Conservation (phyloP, 2,888 invertebrate species). For the Leptinotarsa juncta region DNA sequence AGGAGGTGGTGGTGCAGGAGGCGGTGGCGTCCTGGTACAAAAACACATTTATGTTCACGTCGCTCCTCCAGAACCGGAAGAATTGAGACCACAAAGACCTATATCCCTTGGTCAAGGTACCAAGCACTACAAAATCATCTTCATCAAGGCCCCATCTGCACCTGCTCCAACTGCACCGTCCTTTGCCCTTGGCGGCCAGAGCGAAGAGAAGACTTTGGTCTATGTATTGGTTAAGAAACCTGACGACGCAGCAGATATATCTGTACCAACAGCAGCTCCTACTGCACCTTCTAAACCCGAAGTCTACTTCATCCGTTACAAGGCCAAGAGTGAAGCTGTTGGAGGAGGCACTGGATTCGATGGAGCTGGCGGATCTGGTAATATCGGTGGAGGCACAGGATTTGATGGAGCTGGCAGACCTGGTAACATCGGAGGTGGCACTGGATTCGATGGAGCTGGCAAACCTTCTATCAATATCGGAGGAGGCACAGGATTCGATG, state of each 20-base stretch:
- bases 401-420: constrained; percentile 22
- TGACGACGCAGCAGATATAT: constrained; percentile 77
- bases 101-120: constrained; percentile 78
- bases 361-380: constrained; percentile 43
- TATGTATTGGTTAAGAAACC: constrained; percentile 90
- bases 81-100: constrained; percentile 72
- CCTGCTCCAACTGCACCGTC: constrained; percentile 81
- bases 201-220: constrained; percentile 88
- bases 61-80: constrained; percentile 84
- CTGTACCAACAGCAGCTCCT: constrained; percentile 82
- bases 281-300: constrained; percentile 90
- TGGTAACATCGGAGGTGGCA: constrained; percentile 15
- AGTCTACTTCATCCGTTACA: constrained; percentile 90
- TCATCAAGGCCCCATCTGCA: constrained; percentile 74
- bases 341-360: constrained; percentile 39
- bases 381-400: constrained; percentile 43
- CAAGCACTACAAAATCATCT: constrained; percentile 91
- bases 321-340: constrained; percentile 71
- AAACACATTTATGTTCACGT: constrained; percentile 91
- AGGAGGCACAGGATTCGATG: constrained; percentile 27
- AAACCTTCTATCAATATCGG: neutral
- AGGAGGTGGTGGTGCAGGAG: constrained; percentile 64
- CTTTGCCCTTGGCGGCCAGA: constrained; percentile 82
- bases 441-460: constrained; percentile 23
- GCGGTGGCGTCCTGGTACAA: constrained; percentile 74